phyloP scores from a whole-genome alignment of 2,113 vertebrate species.

The Pelusios castaneus region DNA sequence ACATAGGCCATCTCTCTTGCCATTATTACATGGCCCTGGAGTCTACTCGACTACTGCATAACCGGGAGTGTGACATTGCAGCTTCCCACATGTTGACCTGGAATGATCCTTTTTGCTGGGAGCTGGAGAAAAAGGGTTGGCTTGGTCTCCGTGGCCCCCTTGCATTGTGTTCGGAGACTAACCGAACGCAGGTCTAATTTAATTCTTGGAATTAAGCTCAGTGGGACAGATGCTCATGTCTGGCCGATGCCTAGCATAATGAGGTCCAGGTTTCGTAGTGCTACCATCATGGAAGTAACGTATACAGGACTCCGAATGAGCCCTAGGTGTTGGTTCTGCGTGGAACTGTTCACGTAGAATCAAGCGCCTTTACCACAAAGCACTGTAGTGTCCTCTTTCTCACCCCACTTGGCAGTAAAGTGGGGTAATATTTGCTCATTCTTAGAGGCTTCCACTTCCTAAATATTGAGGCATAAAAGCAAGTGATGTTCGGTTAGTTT shows the following conservation, averaged over 20 bases:
- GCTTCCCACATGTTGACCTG: neutral
- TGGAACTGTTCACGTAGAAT: fast-evolving
- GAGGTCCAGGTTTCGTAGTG: neutral
- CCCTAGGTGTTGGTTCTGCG: fast-evolving
- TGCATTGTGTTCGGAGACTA: neutral
- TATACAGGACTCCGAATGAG: neutral
- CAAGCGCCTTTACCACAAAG: neutral
- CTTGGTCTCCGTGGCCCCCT: neutral
- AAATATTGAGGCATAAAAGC: neutral
- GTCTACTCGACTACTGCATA: slow-evolving; percentile 31
- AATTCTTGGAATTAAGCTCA: neutral
- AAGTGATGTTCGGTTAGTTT: neutral
- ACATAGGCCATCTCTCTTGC: neutral
- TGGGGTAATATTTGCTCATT: neutral
- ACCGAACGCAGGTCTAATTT: fast-evolving
- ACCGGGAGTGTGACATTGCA: slow-evolving; percentile 22
- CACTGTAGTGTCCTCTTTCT: slow-evolving; percentile 33
- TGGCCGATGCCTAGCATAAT: neutral
- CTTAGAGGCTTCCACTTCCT: slow-evolving; percentile 25
- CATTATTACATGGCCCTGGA: neutral
- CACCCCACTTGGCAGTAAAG: neutral
- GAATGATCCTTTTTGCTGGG: slow-evolving; percentile 4
- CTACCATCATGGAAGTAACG: neutral
- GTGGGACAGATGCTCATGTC: neutral
- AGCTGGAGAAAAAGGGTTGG: neutral